Base-by-base conservation (phyloP, 1,140 invertebrate genomes). In the Reticulitermes speratus region DNA sequence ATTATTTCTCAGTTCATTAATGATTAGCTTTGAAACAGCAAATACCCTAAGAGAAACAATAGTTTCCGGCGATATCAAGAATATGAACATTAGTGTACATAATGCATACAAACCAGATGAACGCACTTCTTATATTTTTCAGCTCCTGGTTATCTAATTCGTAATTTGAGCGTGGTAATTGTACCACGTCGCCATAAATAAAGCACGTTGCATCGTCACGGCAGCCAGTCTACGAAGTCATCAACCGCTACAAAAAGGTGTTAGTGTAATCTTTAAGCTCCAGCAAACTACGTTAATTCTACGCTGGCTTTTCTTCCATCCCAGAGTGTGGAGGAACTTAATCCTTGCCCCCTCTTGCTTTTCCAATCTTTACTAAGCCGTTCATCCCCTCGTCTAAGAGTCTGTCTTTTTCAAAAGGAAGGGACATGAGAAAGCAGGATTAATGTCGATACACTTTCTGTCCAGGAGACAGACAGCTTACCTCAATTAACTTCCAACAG, bases 401-500 rank as follows among this genome's bases (percentile, higher is more conserved):
- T 75, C 65, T 16, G 25, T 75, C 65, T 75, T 30, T 75, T 19
- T 75, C 65, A 75, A 30, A 30, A 75, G n/a, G 65, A 21, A 30
- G n/a, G n/a, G n/a, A 75, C n/a, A 75, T 1, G n/a, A 75, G 25
- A 3, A 30, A 75, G 25, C 65, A 75, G 65, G 25, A 75, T 75
- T 75, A 30, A 75, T 75, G 65, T 65, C 59, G 59, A 65, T 65
- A 65, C 21, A 65, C 59, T 65, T 65, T 65, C 59, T 65, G 59
- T 30, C 65, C 25, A 75, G 65, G n/a, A 75, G 65, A n/a, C 65
- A 75, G 6, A 75, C 65, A 0, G 65, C 65, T 75, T 30, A 75
- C 65, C 25, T 75, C 65, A 75, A 75, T 75, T 75, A 75, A 75
- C 65, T 75, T 75, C 65, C 65, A 14, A 75, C 25, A 75, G 65